phyloP scores from a whole-genome alignment of 2,797 vertebrate species.

The Channa striata region DNA sequence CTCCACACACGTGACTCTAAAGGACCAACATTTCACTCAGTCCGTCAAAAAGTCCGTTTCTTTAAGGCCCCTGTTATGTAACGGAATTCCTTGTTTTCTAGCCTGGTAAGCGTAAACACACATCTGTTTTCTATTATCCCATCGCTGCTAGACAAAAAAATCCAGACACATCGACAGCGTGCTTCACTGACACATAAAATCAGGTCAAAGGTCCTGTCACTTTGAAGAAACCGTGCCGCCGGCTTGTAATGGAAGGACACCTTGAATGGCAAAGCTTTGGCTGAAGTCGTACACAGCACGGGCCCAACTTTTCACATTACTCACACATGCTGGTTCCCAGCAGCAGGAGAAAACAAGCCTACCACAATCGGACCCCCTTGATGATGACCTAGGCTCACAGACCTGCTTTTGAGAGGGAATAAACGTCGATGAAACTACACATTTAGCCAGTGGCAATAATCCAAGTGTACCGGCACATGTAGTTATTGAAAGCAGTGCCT shows the following conservation, averaged over 20 bases:
- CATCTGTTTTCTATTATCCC: constrained; percentile 52
- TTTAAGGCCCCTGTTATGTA: constrained; percentile 12
- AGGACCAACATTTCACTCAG: no score
- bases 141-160: constrained; percentile 44
- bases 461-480: no score
- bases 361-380: no score
- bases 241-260: not conserved
- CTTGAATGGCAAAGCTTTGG: no score
- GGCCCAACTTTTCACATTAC: no score
- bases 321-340: not conserved
- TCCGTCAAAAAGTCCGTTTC: no score
- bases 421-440: no score
- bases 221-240: not conserved
- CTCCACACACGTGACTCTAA: no score
- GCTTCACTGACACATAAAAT: constrained; percentile 32
- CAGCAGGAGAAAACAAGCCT: no score
- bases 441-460: not conserved
- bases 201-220: constrained; percentile 6
- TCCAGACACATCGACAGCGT: constrained; percentile 38
- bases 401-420: no score
- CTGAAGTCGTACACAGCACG: no score
- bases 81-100: constrained; percentile 33
- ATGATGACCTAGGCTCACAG: not conserved
- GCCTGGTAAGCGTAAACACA: constrained; percentile 36
- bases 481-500: not conserved